Evolutionary conservation across 2,113 vertebrate genomes (phyloP), one percentile per base, ranked within the genome.

Genomic region (Eudyptes chrysolophus): DNA sequence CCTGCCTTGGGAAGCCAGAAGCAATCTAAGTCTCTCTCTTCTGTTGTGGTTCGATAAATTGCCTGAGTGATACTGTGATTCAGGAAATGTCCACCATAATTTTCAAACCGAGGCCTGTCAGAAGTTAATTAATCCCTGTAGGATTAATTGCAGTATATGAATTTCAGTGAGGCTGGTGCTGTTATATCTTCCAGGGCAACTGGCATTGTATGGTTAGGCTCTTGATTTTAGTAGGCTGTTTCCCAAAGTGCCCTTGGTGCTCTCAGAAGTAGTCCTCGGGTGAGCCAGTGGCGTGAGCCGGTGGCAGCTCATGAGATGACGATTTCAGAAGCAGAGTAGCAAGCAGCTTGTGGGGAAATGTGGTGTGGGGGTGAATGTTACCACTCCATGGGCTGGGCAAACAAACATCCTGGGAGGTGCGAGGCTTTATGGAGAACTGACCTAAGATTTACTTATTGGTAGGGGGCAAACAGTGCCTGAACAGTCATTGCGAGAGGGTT

Each of bases 401-500:
- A 57, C 13, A 51, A 72, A 48, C 30, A 36, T 38, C 29, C 58
- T 48, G 25, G 36, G 21, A 62, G 14, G 17, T 15, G 24, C 1
- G 6, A 78, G 58, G 29, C 18, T 62, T 25, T 38, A 7, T 9
- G n/a, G 65, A 82, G 62, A 55, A 19, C 1, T 3, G 11, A 24
- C 18, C 44, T 44, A 26, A 44, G 18, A 38, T 60, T 52, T 46
- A 15, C 27, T 34, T 40, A 19, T 17, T 48, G 70, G 15, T 4
- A 69, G 26, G 9, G 30, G 3, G 7, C 36, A 80, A 80, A 29
- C 17, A 48, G 24, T 54, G 24, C 51, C 66, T 49, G 27, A 69
- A n/a, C 11, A 40, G n/a, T 46, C 3, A 1, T 12, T 58, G 38
- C 0, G 0, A 72, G 74, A 58, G 24, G 5, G 6, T 7, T 38